phyloP scores from a whole-genome alignment of 2,797 vertebrate species.

The Falco naumanni region DNA sequence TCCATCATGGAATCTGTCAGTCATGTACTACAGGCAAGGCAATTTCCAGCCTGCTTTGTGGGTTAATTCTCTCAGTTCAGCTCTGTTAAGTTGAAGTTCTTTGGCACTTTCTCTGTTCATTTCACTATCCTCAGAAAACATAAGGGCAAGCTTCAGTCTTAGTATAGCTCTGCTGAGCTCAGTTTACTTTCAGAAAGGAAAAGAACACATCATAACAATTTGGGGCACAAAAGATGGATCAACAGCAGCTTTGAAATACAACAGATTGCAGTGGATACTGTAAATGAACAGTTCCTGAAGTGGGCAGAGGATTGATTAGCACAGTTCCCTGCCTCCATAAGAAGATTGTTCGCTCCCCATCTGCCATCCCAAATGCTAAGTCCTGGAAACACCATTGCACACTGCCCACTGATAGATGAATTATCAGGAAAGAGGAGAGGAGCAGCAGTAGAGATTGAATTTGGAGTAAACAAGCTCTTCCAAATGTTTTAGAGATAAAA shows the following conservation, averaged over 20 bases:
- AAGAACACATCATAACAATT: background rate
- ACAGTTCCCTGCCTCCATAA: constrained; percentile 23
- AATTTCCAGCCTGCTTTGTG: background rate
- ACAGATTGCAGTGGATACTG: constrained; percentile 51
- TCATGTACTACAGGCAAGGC: background rate
- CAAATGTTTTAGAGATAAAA: background rate
- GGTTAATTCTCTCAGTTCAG: background rate
- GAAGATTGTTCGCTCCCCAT: constrained; percentile 42
- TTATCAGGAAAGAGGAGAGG: constrained; percentile 20
- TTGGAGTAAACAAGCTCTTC: constrained; percentile 21
- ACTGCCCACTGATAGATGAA: constrained; percentile 23
- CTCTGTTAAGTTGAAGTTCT: background rate
- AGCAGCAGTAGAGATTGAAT: background rate
- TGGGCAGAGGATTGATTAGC: constrained; percentile 54
- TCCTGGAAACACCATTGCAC: constrained; percentile 48
- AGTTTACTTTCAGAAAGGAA: background rate
- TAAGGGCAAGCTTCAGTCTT: background rate
- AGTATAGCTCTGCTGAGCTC: background rate
- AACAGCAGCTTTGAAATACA: constrained; percentile 31
- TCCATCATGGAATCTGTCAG: background rate
- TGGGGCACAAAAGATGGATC: background rate
- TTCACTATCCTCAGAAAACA: background rate
- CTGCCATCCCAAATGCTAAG: constrained; percentile 56
- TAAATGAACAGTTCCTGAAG: constrained; percentile 61
- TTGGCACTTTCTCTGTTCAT: background rate